These are phyloP conservation scores for Lophura nycthemera DNA, from an alignment of 2,113 vertebrate species.

Conservation along the genomic window DNA sequence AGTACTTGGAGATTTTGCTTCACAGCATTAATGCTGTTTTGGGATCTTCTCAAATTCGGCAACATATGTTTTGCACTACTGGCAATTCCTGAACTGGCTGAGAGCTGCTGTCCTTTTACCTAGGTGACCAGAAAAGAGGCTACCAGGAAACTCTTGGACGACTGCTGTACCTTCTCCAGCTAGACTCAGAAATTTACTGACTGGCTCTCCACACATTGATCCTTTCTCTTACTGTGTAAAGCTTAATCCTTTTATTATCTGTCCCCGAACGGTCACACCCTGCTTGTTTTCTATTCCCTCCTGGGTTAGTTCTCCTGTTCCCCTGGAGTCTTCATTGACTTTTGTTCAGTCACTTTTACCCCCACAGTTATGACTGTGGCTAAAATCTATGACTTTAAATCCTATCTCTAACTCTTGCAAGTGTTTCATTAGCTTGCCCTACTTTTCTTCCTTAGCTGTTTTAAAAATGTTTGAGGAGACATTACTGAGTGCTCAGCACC, in stretches of 20 bases:
- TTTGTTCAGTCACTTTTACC: neutral
- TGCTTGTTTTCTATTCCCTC: neutral
- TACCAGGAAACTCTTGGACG: neutral
- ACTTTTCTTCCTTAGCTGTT: constrained; percentile 52
- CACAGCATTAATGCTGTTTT: neutral
- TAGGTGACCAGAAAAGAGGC: neutral
- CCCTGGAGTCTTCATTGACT: neutral
- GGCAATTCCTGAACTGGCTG: neutral
- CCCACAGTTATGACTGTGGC: neutral
- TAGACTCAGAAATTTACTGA: neutral
- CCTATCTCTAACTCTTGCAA: constrained; percentile 36
- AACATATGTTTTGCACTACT: neutral
- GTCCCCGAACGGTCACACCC: neutral
- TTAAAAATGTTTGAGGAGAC: constrained; percentile 49
- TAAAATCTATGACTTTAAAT: constrained; percentile 28
- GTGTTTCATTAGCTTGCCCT: constrained; percentile 62
- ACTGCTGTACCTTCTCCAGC: neutral
- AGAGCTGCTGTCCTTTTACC: neutral
- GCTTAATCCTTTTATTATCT: neutral
- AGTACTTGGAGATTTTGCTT: neutral
- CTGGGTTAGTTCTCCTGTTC: neutral
- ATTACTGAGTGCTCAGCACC: constrained; percentile 5
- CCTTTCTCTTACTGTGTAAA: neutral
- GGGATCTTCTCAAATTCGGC: neutral
- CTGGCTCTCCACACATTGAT: neutral